Evolutionary conservation across 2,888 invertebrate species (phyloP).

Genomic region (Tipula vernalis): DNA sequence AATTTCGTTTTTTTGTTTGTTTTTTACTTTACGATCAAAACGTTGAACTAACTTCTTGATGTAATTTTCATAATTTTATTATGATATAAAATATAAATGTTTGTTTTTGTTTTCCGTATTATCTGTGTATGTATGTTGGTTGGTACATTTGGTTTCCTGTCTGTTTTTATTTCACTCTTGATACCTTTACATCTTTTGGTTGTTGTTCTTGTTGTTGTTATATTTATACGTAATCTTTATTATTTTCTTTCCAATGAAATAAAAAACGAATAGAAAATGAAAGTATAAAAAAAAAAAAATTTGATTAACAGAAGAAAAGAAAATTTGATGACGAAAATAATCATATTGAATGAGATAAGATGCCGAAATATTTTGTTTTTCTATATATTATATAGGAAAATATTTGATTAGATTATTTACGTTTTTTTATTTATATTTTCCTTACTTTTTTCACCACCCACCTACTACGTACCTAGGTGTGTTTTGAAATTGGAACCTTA

Average conservation of each 20-base stretch:
- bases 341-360: not conserved
- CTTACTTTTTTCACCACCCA: not conserved
- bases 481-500: not conserved
- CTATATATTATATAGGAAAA: not conserved
- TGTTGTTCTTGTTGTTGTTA: not conserved
- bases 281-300: not conserved
- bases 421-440: not conserved
- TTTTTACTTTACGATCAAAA: not conserved
- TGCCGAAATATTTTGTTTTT: not conserved
- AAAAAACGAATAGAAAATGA: not conserved
- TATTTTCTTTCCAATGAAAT: not conserved
- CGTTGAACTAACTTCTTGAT: not conserved
- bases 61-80: conserved; percentile 4
- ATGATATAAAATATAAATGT: not conserved
- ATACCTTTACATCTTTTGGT: not conserved
- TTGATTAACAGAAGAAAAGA: not conserved
- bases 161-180: not conserved
- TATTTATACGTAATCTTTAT: not conserved
- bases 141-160: not conserved
- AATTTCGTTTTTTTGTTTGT: not conserved
- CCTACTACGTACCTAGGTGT: not conserved
- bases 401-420: conserved; percentile 4
- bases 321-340: not conserved
- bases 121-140: not conserved
- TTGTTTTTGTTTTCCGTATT: not conserved